phyloP scores from a whole-genome alignment of 2,888 invertebrate genomes.

The Autographa pulchrina region DNA sequence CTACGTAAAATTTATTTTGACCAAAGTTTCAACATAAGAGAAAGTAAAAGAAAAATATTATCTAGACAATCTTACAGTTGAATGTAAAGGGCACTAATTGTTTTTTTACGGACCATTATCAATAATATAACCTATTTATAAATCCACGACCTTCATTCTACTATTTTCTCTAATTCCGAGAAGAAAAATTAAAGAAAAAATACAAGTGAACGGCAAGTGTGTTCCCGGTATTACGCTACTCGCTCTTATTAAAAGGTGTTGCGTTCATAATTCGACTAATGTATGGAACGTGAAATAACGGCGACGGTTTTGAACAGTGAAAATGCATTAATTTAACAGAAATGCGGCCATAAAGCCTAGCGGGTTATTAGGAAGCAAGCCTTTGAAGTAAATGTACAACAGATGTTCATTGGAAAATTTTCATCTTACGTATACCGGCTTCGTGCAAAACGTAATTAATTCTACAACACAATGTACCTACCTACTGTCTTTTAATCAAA shows the following conservation, averaged over 20 bases:
- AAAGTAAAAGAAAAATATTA: no score
- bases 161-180: background rate
- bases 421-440: conserved; percentile 48
- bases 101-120: no score
- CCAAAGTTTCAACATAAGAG: background rate
- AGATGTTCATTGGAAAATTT: conserved; percentile 65
- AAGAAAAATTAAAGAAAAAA: background rate
- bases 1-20: background rate
- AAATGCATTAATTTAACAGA: conserved; percentile 72
- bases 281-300: conserved; percentile 62
- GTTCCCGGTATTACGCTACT: conserved; percentile 32
- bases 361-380: conserved; percentile 56
- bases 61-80: no score
- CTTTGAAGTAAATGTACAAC: conserved; percentile 67
- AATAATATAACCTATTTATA: no score
- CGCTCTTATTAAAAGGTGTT: conserved; percentile 60
- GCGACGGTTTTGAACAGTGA: conserved; percentile 63
- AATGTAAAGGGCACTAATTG: no score
- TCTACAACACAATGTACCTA: conserved; percentile 39
- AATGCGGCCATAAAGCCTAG: conserved; percentile 64
- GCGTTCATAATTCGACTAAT: conserved; percentile 68
- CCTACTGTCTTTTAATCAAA: conserved; percentile 38
- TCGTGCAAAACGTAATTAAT: conserved; percentile 53
- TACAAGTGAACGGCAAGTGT: conserved; percentile 17
- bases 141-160: no score